Percentiles rank a stretch among this genome's conserved stretches.
Evolutionary conservation across 2,113 vertebrate species (phyloP).

Genomic region (Megaleporinus macrocephalus): DNA sequence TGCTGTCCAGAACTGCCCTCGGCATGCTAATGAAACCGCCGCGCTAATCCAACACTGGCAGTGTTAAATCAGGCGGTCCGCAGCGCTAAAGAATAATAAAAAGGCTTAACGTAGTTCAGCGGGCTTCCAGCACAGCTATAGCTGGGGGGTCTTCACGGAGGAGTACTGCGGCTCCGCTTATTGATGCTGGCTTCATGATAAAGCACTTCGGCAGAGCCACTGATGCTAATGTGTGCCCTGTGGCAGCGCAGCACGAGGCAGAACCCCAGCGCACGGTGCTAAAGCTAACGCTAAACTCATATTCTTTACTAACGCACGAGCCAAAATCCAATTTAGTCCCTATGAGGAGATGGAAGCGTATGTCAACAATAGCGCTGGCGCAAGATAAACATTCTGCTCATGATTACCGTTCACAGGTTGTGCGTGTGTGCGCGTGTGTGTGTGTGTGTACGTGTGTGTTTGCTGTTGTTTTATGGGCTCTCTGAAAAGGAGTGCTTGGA

Average conservation of each 20-base stretch:
- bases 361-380: constrained; percentile 64
- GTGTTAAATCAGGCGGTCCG: constrained; percentile 70
- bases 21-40: constrained; percentile 75
- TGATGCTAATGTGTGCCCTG: constrained; percentile 76
- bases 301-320: constrained; percentile 57
- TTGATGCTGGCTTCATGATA: constrained; percentile 79
- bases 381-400: constrained; percentile 37
- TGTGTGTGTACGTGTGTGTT: neutral
- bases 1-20: constrained; percentile 60
- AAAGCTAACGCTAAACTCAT: constrained; percentile 42
- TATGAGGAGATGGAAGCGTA: constrained; percentile 60
- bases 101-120: constrained; percentile 57
- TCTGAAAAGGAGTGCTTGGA: constrained; percentile 9
- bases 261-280: constrained; percentile 15
- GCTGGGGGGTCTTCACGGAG: constrained; percentile 30
- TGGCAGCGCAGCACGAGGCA: constrained; percentile 64
- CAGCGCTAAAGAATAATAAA: constrained; percentile 77
- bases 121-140: constrained; percentile 47
- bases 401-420: constrained; percentile 39
- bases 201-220: constrained; percentile 64
- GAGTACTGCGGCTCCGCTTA: constrained; percentile 67
- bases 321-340: constrained; percentile 66
- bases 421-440: neutral
- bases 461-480: neutral
- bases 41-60: constrained; percentile 63